Evolutionary conservation across 35 echinoderm and acorn worm species (phyloP), one percentile per base, ranked within the genome.

Genomic region (Lytechinus variegatus): DNA sequence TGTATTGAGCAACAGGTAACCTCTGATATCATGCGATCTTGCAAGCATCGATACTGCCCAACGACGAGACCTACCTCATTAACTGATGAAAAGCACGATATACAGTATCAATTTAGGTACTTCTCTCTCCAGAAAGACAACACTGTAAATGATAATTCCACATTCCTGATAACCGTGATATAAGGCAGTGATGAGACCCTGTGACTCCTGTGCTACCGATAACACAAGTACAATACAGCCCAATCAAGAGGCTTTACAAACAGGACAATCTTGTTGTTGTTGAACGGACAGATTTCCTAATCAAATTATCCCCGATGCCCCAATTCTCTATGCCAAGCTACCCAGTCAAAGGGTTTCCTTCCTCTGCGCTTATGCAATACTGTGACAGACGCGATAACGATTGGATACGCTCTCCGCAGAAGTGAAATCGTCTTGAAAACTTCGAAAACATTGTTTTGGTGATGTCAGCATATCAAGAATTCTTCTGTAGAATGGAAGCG

Each of bases 271-370:
- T 79, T 24, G 16, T 79, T 79, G 19, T 79, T 79, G 14, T 79
- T 79, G 66, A 79, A 79, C n/a, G 66, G 21, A 79, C 66, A 79
- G 66, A 79, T 79, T 24, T 79, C 66, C 66, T 79, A 79, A 79
- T 79, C 66, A n/a, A 79, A 79, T 79, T 79, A 79, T 16, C 16
- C 66, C 66, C 66, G 4, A 79, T 79, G 66, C 66, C 66, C 66
- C 66, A 79, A 79, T 79, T 79, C 66, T 79, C 66, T 79, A n/a
- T 79, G 66, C 19, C 66, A 79, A 44, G n/a, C 19, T 0, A 3
- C 6, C 66, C 24, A 79, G 66, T 79, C 66, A 79, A 79, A 79
- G 66, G n/a, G 66, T 24, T 79, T 79, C 66, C 66, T 79, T 79
- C 66, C 66, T 79, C 12, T 79, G 5, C 21, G 66, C 12, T 79